Evolutionary conservation across 2,113 vertebrate genomes (phyloP).

Genomic region (Pachypanchax playfairii): DNA sequence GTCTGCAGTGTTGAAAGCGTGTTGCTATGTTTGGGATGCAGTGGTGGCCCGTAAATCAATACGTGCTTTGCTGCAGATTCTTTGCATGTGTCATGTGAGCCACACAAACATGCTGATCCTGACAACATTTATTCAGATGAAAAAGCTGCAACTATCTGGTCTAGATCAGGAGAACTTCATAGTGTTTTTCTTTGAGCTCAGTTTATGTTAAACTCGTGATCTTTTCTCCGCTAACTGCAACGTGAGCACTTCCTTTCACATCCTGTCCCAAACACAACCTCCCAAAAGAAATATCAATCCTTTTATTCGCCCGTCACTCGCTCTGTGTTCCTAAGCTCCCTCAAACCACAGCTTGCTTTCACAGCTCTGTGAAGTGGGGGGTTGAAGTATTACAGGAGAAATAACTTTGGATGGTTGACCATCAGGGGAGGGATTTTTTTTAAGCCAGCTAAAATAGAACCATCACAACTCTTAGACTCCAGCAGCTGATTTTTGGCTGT

Average conservation of each 20-base stretch:
- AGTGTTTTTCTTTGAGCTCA: slow-evolving; percentile 15
- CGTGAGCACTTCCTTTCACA: slow-evolving; percentile 49
- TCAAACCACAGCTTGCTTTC: slow-evolving; percentile 58
- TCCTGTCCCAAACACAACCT: slow-evolving; percentile 50
- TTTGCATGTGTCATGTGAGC: neutral
- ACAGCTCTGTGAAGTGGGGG: slow-evolving; percentile 51
- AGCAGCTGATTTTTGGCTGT: too few relatives aligned
- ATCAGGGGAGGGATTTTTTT: slow-evolving; percentile 19
- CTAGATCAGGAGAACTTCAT: neutral
- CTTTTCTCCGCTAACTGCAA: slow-evolving; percentile 49
- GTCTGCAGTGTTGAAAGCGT: slow-evolving; percentile 46
- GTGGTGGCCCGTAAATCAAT: neutral
- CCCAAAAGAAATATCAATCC: slow-evolving; percentile 76
- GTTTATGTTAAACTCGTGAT: slow-evolving; percentile 26
- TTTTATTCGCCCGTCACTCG: slow-evolving; percentile 75
- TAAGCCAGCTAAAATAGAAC: too few relatives aligned
- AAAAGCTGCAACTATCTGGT: neutral
- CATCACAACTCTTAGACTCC: too few relatives aligned
- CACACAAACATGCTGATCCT: neutral
- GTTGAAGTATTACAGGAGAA: slow-evolving; percentile 52
- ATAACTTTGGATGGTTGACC: slow-evolving; percentile 54
- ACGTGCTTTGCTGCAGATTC: neutral
- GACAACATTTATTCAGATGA: neutral
- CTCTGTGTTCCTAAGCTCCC: slow-evolving; percentile 67
- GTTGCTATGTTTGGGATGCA: slow-evolving; percentile 18